Conservation (phyloP, 2,888 invertebrate genomes). For the Xylocampa areola region DNA sequence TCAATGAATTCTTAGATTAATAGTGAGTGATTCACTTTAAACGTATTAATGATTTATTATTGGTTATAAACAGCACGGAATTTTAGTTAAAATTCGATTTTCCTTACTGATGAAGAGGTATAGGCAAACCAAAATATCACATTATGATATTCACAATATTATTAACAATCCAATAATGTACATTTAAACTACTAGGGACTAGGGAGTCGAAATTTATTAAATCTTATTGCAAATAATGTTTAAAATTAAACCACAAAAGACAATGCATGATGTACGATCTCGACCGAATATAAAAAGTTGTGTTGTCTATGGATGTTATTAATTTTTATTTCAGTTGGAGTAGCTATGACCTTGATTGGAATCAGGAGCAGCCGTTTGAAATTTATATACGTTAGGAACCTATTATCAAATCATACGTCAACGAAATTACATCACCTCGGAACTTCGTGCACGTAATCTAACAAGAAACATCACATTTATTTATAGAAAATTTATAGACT, state of each 20-base stretch:
- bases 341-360: slow-evolving; percentile 68
- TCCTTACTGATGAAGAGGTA: no score
- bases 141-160: no score
- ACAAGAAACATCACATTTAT: slow-evolving; percentile 54
- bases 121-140: no score
- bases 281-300: slow-evolving; percentile 43
- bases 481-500: slow-evolving; percentile 54
- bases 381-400: slow-evolving; percentile 56
- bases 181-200: no score
- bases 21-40: slow-evolving; percentile 7
- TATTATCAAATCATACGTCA: slow-evolving; percentile 62
- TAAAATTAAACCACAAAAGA: neutral
- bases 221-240: no score
- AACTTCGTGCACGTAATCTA: slow-evolving; percentile 15
- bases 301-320: slow-evolving; percentile 37
- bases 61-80: no score
- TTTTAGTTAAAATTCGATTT: slow-evolving; percentile 9
- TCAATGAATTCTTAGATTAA: slow-evolving; percentile 14
- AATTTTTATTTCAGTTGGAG: slow-evolving; percentile 61
- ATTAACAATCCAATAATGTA: no score
- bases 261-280: no score
- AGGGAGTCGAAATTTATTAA: no score
- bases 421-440: slow-evolving; percentile 58
- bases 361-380: slow-evolving; percentile 55
- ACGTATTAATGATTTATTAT: neutral